Base-by-base conservation (phyloP, 2,797 vertebrate genomes). In the Enteromius thamalakanensis region DNA sequence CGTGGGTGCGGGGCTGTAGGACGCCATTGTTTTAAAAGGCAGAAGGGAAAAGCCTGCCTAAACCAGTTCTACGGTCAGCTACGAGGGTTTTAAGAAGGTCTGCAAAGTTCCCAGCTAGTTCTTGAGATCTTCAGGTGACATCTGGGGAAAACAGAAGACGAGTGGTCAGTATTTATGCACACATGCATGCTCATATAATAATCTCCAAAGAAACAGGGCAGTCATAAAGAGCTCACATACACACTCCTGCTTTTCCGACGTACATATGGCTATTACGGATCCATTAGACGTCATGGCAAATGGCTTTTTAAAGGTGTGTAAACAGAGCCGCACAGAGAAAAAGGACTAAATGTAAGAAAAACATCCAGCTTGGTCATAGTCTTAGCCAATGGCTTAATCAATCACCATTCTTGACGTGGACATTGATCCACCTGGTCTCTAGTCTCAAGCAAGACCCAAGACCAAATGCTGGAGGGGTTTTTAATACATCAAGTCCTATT, bases 301-400 rank as follows among this genome's bases (percentile, higher is more conserved):
- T 92, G 88, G 90, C 90, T 93, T 93, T 93, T 81, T 77, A n/a
- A 93, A 92, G 90, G 90, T 93, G 92, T 93, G 92, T 93, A 91
- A 94, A 94, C 93, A 93, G 91, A 91, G 90, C 91, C 88, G 70
- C 29, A 32, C 29, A 1, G 81, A 84, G 84, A 74, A 80, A 89
- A 89, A 87, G 86, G 90, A 89, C 91, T 91, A 84, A 23, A 42
- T n/a, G 19, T 69, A 34, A 80, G 58, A 79, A 83, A 85, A 92
- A 92, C 90, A 93, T 84, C 80, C 86, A 26, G 10, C 60, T 64
- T 88, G 86, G 74, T 88, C 84, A 49, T 81, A 86, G 81, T 49
- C 74, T 77, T 87, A 47, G 26, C 67, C 82, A 3, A 21, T 65
- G 76, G 3, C 23, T 64, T 40, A 64, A 60, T 74, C 58, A 67